Percentiles rank a stretch among this genome's conserved stretches.
Conservation (phyloP, 2,113 vertebrate species). For the Coryphaenoides rupestris region DNA sequence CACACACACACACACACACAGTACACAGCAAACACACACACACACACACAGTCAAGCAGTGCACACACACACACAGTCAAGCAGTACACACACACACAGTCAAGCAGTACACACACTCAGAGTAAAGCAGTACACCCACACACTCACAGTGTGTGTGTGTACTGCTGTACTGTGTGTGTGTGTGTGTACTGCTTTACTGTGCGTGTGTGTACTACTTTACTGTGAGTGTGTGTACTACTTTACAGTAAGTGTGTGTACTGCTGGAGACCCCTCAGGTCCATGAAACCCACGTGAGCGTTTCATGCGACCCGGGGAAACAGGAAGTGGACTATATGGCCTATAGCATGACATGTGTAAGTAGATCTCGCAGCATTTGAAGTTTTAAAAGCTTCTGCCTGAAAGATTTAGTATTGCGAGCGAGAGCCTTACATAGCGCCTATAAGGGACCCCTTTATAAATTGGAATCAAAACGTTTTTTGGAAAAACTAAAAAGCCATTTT, state of each 20-base stretch:
- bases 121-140: too few species aligned
- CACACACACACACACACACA: too few species aligned
- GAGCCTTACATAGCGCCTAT: conserved; percentile 66
- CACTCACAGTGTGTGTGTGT: too few species aligned
- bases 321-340: conserved; percentile 61
- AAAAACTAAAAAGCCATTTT: conserved; percentile 57
- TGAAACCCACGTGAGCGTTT: conserved; percentile 56
- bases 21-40: too few species aligned
- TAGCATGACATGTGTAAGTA: conserved; percentile 72
- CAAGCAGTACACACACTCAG: too few species aligned
- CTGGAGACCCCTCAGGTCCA: conserved; percentile 57
- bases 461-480: conserved; percentile 64
- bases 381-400: conserved; percentile 80
- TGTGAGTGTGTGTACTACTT: conserved; percentile 49
- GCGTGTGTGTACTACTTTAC: conserved; percentile 60
- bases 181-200: too few species aligned
- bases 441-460: conserved; percentile 63
- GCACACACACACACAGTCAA: too few species aligned
- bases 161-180: too few species aligned
- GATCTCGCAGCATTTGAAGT: conserved; percentile 76
- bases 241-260: conserved; percentile 44
- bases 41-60: too few species aligned
- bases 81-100: too few species aligned
- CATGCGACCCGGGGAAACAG: conserved; percentile 44
- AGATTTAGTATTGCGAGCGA: conserved; percentile 68